Evolutionary conservation across 2,888 invertebrate species (phyloP).

Genomic region (Eupithecia insigniata): DNA sequence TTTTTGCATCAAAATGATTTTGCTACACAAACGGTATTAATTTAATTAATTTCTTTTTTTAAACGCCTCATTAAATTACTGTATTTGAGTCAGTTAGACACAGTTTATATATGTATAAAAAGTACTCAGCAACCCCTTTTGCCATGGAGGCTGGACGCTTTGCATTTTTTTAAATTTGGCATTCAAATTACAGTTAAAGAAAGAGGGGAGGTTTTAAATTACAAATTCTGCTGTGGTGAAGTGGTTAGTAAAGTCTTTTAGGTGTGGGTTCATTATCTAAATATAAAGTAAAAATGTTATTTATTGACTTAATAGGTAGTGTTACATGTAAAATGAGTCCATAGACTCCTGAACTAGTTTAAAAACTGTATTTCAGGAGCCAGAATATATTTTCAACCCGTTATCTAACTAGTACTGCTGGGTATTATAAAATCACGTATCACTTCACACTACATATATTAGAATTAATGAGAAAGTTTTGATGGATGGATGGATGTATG

Average conservation of each 20-base stretch:
- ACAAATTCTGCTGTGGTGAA: neutral
- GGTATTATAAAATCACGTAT: too few species aligned
- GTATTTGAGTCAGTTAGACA: neutral
- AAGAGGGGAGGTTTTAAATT: slow-evolving; percentile 2
- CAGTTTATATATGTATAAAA: neutral
- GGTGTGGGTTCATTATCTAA: neutral
- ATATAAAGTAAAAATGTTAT: too few species aligned
- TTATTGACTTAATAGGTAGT: too few species aligned
- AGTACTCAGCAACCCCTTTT: slow-evolving; percentile 26
- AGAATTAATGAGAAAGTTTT: neutral
- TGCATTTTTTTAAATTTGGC: slow-evolving; percentile 53
- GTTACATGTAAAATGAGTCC: too few species aligned
- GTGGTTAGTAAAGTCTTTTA: neutral
- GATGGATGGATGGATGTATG: neutral
- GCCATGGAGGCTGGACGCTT: slow-evolving; percentile 43
- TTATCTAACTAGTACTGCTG: neutral
- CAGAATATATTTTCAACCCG: too few species aligned
- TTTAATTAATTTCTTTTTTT: too few species aligned
- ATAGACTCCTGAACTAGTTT: too few species aligned
- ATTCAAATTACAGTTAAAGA: slow-evolving; percentile 46
- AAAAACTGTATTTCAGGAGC: too few species aligned
- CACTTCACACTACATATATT: neutral
- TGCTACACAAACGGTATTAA: too few species aligned
- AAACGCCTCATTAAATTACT: neutral
- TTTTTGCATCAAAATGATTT: too few species aligned